A percentile compares a stretch with the other conserved stretches of the same genome.
phyloP scores from a whole-genome alignment of 2,888 invertebrate species.

The Thalpophila matura region DNA sequence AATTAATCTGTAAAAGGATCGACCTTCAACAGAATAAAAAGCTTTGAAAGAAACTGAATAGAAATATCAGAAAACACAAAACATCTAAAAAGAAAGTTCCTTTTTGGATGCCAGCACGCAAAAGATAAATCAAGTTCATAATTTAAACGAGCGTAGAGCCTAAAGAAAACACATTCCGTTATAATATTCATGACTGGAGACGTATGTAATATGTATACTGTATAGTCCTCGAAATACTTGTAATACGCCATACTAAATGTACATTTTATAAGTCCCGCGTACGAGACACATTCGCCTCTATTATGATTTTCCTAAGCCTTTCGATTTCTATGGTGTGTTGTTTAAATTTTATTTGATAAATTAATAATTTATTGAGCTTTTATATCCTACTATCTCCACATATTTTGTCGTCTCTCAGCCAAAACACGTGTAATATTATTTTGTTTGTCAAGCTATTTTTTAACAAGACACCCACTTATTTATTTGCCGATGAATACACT shows the following conservation, averaged over 20 bases:
- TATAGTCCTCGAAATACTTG: slow-evolving; percentile 51
- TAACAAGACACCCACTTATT: slow-evolving; percentile 7
- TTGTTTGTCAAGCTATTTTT: slow-evolving; percentile 7
- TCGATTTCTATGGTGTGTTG: slow-evolving; percentile 5
- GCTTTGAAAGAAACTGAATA: slow-evolving; percentile 27
- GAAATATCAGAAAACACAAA: slow-evolving; percentile 38
- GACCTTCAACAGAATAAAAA: slow-evolving; percentile 66
- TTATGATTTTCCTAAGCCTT: slow-evolving; percentile 20
- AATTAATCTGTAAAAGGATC: slow-evolving; percentile 68
- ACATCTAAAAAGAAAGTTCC: slow-evolving; percentile 30
- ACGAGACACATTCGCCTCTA: slow-evolving; percentile 25
- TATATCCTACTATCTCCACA: slow-evolving; percentile 1
- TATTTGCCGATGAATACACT: slow-evolving; percentile 31
- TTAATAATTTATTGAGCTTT: slow-evolving; percentile 1
- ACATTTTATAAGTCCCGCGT: slow-evolving; percentile 45
- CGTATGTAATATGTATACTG: slow-evolving; percentile 45
- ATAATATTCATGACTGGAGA: slow-evolving; percentile 62
- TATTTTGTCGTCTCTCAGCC: background rate
- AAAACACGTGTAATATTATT: slow-evolving; percentile 12
- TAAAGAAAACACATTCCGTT: slow-evolving; percentile 59
- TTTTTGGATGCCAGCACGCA: slow-evolving; percentile 33
- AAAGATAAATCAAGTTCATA: slow-evolving; percentile 62
- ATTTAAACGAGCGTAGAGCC: slow-evolving; percentile 56
- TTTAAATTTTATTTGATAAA: slow-evolving; percentile 1
- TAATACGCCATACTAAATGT: slow-evolving; percentile 39